These are phyloP conservation scores for Lynx canadensis DNA, from an alignment of 2,113 vertebrate genomes.

Conservation along the genomic window DNA sequence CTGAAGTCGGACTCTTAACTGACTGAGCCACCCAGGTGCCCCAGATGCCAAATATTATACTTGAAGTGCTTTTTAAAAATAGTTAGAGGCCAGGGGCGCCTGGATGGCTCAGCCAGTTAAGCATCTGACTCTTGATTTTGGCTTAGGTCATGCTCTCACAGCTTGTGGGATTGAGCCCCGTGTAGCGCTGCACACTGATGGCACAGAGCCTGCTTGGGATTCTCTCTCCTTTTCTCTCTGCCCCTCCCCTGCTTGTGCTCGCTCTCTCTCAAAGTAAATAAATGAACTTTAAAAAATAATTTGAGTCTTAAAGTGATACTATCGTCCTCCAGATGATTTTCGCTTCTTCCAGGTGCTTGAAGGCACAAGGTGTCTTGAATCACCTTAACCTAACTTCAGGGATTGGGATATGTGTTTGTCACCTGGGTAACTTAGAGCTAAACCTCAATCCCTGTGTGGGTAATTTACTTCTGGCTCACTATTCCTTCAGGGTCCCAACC, in stretches of 20 bases:
- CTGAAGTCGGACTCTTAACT: too few species aligned
- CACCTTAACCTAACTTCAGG: background rate
- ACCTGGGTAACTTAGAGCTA: background rate
- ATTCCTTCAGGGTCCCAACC: background rate
- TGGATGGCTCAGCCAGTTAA: too few species aligned
- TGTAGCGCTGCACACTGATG: too few species aligned
- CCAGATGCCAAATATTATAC: background rate
- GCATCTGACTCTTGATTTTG: too few species aligned
- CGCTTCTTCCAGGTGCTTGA: background rate
- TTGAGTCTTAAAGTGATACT: background rate
- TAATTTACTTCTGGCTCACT: background rate
- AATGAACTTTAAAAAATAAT: background rate
- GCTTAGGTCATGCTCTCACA: too few species aligned
- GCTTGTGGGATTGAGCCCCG: too few species aligned
- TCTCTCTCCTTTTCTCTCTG: too few species aligned
- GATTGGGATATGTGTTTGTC: background rate
- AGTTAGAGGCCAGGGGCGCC: background rate
- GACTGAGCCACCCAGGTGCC: too few species aligned
- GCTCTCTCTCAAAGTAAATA: too few species aligned
- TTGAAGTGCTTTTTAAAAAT: conserved; percentile 12
- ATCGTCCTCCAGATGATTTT: background rate
- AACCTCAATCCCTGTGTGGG: background rate
- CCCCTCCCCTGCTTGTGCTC: too few species aligned
- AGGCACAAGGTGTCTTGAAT: background rate
- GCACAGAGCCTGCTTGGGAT: too few species aligned